These are phyloP conservation scores for Urocitellus parryii DNA, from an alignment of 2,113 vertebrate genomes.

Conservation along the genomic window DNA sequence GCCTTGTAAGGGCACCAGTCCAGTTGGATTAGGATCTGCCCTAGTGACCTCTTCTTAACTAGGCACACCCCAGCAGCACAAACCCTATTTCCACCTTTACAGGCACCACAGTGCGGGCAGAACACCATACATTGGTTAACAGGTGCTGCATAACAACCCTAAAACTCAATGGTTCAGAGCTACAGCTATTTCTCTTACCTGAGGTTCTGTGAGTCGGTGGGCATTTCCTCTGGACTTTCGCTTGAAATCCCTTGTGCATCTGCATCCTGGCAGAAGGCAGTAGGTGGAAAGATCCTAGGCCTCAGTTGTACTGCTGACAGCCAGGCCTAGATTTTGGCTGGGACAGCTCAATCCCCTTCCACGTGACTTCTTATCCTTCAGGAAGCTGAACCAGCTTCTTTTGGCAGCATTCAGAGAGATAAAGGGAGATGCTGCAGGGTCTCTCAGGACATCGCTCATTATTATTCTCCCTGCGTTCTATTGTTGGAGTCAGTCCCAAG, in stretches of 20 bases:
- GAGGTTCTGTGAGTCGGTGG: not conserved
- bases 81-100: accelerated
- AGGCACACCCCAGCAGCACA: not conserved
- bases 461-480: accelerated
- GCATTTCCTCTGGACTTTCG: not conserved
- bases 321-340: no score
- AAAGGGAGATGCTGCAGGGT: not conserved
- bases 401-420: not conserved
- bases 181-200: not conserved
- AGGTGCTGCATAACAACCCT: no score
- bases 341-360: not conserved
- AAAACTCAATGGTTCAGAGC: not conserved
- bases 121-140: not conserved
- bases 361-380: accelerated
- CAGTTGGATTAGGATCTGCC: not conserved
- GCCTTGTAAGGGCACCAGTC: not conserved
- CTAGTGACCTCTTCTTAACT: not conserved
- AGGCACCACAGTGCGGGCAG: not conserved
- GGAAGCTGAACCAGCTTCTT: not conserved
- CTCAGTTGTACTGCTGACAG: accelerated
- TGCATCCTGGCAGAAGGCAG: no score
- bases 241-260: not conserved
- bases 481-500: not conserved
- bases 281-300: not conserved
- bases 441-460: not conserved